Conservation (phyloP, 1,140 invertebrate species). For the Pararge aegeria region DNA sequence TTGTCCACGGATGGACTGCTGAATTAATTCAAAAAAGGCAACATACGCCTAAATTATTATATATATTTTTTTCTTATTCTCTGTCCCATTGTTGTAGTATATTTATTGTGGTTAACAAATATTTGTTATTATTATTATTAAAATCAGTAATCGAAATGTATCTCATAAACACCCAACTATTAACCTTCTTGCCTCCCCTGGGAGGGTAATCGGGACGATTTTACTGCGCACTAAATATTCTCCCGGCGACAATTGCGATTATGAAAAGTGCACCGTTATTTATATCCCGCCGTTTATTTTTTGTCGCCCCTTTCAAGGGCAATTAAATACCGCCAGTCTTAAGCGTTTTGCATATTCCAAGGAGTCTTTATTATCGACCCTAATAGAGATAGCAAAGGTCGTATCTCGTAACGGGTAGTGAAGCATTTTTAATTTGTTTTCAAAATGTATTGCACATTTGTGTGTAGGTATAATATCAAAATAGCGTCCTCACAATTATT, state of each 20-base stretch:
- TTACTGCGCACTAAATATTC: constrained; percentile 79
- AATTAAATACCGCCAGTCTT: constrained; percentile 78
- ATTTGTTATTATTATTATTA: not conserved
- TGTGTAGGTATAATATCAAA: not conserved
- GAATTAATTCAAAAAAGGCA: too few species aligned
- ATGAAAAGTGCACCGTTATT: constrained; percentile 79
- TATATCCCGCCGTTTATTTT: constrained; percentile 73
- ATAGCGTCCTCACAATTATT: too few species aligned
- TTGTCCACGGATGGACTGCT: too few species aligned
- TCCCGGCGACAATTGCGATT: constrained; percentile 78
- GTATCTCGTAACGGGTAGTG: constrained; percentile 32
- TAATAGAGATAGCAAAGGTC: constrained; percentile 71
- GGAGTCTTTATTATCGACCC: constrained; percentile 54
- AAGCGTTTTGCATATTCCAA: constrained; percentile 74
- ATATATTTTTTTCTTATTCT: too few species aligned
- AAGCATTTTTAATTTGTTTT: constrained; percentile 8
- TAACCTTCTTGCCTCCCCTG: constrained; percentile 46
- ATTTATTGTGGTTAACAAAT: too few species aligned
- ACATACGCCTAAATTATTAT: too few species aligned
- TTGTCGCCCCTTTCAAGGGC: constrained; percentile 77
- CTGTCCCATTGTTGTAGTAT: too few species aligned
- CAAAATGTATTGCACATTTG: not conserved
- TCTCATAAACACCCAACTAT: constrained; percentile 47
- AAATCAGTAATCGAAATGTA: constrained; percentile 21
- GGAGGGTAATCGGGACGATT: constrained; percentile 56